Conservation (phyloP, 2,888 invertebrate genomes). For the Chymomyza procnemis region DNA sequence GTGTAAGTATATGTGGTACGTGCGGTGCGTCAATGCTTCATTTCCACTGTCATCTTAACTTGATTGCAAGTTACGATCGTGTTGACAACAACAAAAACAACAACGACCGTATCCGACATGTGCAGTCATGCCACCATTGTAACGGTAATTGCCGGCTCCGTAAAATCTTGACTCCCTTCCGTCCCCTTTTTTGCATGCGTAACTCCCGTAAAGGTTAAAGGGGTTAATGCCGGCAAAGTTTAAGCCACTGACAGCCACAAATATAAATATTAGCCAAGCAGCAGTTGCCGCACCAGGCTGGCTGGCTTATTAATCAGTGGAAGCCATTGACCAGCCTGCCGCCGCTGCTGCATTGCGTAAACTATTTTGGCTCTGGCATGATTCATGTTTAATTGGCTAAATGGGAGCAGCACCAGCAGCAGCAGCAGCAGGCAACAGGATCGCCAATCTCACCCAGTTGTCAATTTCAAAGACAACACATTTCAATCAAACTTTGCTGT, state of each 20-base stretch:
- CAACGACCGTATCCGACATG: conserved; percentile 24
- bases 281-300: neutral
- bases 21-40: conserved; percentile 78
- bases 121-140: conserved; percentile 23
- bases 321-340: neutral
- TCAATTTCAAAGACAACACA: conserved; percentile 68
- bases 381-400: conserved; percentile 64
- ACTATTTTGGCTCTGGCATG: conserved; percentile 38
- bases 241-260: neutral
- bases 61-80: conserved; percentile 78
- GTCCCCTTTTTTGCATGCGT: conserved; percentile 32
- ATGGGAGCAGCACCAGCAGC: conserved; percentile 1
- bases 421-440: conserved; percentile 49
- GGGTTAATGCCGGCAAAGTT: conserved; percentile 41
- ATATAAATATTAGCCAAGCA: neutral
- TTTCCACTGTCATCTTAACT: conserved; percentile 78
- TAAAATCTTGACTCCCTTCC: no score
- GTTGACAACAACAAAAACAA: conserved; percentile 58
- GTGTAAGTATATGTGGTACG: conserved; percentile 63
- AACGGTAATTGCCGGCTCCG: conserved; percentile 49
- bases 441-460: conserved; percentile 73
- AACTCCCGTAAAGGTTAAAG: conserved; percentile 27
- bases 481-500: conserved; percentile 68
- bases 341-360: conserved; percentile 39
- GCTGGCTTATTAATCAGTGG: conserved; percentile 67